These are phyloP conservation scores for Teinopalpus imperialis DNA, from an alignment of 2,888 invertebrate species.

Conservation along the genomic window DNA sequence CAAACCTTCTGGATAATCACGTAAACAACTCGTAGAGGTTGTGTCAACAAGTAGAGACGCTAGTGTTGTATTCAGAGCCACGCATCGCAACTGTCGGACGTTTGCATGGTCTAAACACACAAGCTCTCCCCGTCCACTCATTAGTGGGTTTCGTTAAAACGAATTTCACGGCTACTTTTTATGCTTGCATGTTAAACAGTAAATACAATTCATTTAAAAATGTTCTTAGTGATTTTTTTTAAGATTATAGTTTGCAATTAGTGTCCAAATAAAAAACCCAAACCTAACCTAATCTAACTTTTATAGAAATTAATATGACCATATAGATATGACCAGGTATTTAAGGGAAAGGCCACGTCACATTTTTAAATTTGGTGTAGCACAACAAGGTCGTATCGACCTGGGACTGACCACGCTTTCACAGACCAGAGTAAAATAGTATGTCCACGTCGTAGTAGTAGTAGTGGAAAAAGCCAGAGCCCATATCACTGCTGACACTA, in stretches of 20 bases:
- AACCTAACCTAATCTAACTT: too few species aligned
- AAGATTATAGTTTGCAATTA: background rate
- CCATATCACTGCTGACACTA: too few species aligned
- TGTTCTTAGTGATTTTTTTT: background rate
- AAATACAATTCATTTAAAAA: constrained; percentile 16
- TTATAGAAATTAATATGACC: too few species aligned
- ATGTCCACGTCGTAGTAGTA: too few species aligned
- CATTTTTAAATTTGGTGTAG: too few species aligned
- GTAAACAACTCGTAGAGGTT: constrained; percentile 49
- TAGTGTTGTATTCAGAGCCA: constrained; percentile 53
- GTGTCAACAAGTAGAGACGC: constrained; percentile 53
- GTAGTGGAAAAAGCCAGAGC: too few species aligned
- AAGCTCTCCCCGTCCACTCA: constrained; percentile 18
- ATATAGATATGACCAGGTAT: too few species aligned
- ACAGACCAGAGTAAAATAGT: too few species aligned
- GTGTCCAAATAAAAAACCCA: too few species aligned
- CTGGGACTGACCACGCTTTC: too few species aligned
- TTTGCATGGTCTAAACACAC: constrained; percentile 40
- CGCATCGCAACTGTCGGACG: constrained; percentile 60
- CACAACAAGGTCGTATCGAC: too few species aligned
- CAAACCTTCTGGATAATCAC: constrained; percentile 56
- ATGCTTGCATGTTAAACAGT: constrained; percentile 11
- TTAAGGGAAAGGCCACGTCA: too few species aligned
- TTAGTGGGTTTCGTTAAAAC: constrained; percentile 18
- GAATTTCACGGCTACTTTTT: constrained; percentile 14